These are phyloP conservation scores for Stichodactyla mertensii DNA, from an alignment of 64 coral and sea anemone species.

Conservation along the genomic window DNA sequence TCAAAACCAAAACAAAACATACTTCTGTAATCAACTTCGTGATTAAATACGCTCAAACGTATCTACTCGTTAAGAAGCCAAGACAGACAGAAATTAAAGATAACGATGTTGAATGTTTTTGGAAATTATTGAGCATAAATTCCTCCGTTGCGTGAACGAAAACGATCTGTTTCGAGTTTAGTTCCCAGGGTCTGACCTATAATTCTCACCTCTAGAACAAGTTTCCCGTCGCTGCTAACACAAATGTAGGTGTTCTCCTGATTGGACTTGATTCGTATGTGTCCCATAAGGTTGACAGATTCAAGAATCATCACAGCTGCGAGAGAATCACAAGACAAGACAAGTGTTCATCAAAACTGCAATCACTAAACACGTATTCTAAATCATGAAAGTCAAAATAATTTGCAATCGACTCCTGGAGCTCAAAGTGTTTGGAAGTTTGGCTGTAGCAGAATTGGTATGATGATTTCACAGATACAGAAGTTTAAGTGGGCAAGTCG, in stretches of 20 bases:
- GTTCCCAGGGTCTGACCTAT: not conserved
- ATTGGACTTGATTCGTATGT: constrained; percentile 57
- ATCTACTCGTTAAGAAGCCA: no score
- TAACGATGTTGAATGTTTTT: not conserved
- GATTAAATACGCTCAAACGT: not conserved
- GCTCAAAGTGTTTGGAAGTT: not conserved
- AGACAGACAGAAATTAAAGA: no score
- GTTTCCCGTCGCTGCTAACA: constrained; percentile 22
- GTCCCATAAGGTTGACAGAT: constrained; percentile 50
- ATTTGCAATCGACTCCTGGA: not conserved
- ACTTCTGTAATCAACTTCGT: not conserved
- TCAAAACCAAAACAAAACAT: no score
- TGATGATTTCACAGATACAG: not conserved
- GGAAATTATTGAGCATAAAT: not conserved
- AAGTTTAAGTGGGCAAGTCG: not conserved
- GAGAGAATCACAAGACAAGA: not conserved
- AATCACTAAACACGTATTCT: not conserved
- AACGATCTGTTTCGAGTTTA: no score
- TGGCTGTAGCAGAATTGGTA: not conserved
- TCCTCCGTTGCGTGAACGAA: not conserved
- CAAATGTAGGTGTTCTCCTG: constrained; percentile 52
- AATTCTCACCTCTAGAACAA: constrained; percentile 48
- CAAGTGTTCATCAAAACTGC: constrained; percentile 6
- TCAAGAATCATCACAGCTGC: constrained; percentile 48
- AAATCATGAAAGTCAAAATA: not conserved